phyloP scores from a whole-genome alignment of 2,797 vertebrate species.

The Nannoperca obscura region DNA sequence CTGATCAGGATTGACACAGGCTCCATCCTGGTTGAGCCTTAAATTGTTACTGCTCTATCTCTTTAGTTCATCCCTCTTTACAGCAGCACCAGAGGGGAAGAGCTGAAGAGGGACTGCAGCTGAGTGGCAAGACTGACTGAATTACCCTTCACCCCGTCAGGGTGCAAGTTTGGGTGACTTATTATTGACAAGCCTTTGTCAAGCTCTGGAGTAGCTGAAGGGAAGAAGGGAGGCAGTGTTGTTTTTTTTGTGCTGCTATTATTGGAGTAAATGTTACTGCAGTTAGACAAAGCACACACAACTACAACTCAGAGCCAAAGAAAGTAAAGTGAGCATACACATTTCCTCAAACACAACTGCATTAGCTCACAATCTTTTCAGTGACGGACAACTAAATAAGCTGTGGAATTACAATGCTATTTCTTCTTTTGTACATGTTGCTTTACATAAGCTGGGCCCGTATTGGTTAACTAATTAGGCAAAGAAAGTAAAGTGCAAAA shows the following conservation, averaged over 20 bases:
- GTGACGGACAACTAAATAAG: conserved; percentile 75
- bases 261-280: conserved; percentile 58
- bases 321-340: conserved; percentile 53
- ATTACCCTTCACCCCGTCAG: conserved; percentile 73
- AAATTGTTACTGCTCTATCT: conserved; percentile 63
- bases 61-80: conserved; percentile 60
- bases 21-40: conserved; percentile 53
- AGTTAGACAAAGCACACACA: conserved; percentile 55
- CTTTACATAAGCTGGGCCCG: conserved; percentile 48
- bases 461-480: conserved; percentile 81
- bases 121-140: conserved; percentile 75
- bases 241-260: conserved; percentile 52
- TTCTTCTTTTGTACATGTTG: conserved; percentile 62
- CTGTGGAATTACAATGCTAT: conserved; percentile 63
- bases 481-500: conserved; percentile 79
- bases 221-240: conserved; percentile 65
- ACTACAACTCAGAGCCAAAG: conserved; percentile 44
- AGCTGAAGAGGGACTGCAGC: conserved; percentile 63
- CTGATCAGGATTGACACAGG: conserved; percentile 50
- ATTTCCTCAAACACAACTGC: conserved; percentile 42
- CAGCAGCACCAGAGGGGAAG: conserved; percentile 59
- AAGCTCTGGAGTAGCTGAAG: conserved; percentile 60
- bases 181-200: conserved; percentile 68
- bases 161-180: conserved; percentile 82
- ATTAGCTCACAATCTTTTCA: conserved; percentile 48